Evolutionary conservation across 2,113 vertebrate genomes (phyloP), one percentile per base, ranked within the genome.

Genomic region (Eurypyga helias): DNA sequence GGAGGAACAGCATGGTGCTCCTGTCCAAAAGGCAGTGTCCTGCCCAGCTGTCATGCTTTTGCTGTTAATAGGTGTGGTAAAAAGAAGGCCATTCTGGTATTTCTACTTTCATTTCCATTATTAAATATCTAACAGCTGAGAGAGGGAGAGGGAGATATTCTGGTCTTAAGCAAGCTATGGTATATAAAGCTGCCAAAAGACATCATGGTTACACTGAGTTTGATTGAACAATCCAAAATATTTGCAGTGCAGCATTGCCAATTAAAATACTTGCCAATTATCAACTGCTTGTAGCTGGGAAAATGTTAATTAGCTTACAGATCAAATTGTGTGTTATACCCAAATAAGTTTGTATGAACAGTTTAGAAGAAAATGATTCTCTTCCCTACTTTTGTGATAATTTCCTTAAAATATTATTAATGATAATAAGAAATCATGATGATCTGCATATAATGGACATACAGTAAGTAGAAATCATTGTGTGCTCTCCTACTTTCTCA

Each of bases 201-300:
- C 91, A 94, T 93, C 38, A 43, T 95, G 78, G 96, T 95, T 97
- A 92, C 79, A 71, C 73, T 93, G 92, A 89, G 48, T 94, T 94
- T 96, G 80, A 96, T 80, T 96, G 96, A 94, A 97, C 54, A 97
- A 94, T 90, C 95, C 91, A 97, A 96, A 97, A 97, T 97, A 97
- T 97, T 98, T 98, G 70, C 64, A 55, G 77, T 95, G 96, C 21
- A 93, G 45, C 85, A 85, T 75, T 97, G 96, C 97, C 96, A 97
- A 66, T 96, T 97, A 92, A 94, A 95, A 75, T 89, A 90, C 95
- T 96, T 97, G 97, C 95, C 94, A 97, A 95, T 93, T 97, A 93
- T 96, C 83, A 85, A 62, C 75, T 81, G 89, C 85, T 94, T 89
- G 55, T 91, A 83, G 57, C 6, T 7, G 77, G 41, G n/a, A 96